Evolutionary conservation across 1,140 invertebrate species (phyloP).

Genomic region (Agrilus planipennis): DNA sequence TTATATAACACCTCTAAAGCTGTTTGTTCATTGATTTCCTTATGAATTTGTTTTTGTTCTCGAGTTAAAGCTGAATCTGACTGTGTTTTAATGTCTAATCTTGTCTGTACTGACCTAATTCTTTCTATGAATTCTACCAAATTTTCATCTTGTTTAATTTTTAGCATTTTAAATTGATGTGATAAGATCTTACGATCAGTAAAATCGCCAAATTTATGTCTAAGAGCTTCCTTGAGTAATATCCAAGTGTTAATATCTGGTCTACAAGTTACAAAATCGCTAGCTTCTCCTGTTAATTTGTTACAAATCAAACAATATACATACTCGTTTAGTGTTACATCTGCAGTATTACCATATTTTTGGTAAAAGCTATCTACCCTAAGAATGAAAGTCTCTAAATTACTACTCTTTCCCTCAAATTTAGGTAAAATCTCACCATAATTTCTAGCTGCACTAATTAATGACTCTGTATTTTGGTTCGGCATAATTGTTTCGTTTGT

Average conservation of each 20-base stretch:
- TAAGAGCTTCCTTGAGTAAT: background rate
- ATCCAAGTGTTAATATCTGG: background rate
- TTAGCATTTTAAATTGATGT: conserved; percentile 2
- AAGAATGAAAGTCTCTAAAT: conserved; percentile 4
- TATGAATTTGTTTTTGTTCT: background rate
- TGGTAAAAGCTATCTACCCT: conserved; percentile 1
- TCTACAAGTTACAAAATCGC: conserved; percentile 3
- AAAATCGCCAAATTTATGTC: conserved; percentile 3
- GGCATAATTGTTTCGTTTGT: no score
- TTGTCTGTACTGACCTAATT: background rate
- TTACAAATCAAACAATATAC: background rate
- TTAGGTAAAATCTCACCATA: conserved; percentile 1
- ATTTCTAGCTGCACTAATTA: conserved; percentile 1
- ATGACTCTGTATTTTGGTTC: background rate
- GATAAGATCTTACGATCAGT: background rate
- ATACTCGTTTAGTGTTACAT: conserved; percentile 3
- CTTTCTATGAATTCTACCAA: conserved; percentile 3
- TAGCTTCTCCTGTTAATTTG: background rate
- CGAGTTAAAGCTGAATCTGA: background rate
- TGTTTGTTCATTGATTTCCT: background rate
- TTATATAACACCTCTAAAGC: conserved; percentile 2
- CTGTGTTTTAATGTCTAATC: conserved; percentile 1
- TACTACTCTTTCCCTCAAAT: background rate
- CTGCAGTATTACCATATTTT: background rate
- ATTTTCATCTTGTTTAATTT: background rate